Evolutionary conservation across 2,888 invertebrate genomes (phyloP).

Genomic region (Polyploca ridens): DNA sequence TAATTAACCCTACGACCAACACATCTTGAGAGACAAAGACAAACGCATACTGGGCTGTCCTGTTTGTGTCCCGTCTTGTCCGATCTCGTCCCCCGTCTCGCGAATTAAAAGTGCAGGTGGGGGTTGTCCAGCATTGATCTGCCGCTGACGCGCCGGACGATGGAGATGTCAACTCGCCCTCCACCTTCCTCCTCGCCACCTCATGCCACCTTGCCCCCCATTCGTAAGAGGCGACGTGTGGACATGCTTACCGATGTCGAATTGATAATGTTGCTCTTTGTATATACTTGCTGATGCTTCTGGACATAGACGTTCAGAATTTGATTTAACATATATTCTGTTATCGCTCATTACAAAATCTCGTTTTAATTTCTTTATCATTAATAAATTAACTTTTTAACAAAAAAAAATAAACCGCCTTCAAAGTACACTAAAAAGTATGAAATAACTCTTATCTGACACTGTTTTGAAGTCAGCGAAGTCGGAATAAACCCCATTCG

Average conservation of each 20-base stretch:
- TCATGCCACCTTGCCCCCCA: slow-evolving; percentile 31
- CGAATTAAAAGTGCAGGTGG: slow-evolving; percentile 83
- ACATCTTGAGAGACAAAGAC: slow-evolving; percentile 40
- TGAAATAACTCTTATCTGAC: no score
- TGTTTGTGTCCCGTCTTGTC: slow-evolving; percentile 27
- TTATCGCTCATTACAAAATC: no score
- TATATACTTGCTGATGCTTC: slow-evolving; percentile 43
- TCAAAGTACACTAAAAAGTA: no score
- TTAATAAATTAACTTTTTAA: no score
- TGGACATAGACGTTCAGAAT: no score
- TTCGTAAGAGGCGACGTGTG: slow-evolving; percentile 63
- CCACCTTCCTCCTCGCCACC: slow-evolving; percentile 35
- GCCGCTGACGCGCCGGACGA: slow-evolving; percentile 73
- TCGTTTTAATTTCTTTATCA: no score
- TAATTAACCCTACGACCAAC: slow-evolving; percentile 17
- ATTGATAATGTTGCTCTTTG: slow-evolving; percentile 67
- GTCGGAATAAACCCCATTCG: no score
- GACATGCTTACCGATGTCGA: slow-evolving; percentile 74
- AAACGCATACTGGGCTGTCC: slow-evolving; percentile 36
- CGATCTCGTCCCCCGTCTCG: slow-evolving; percentile 42
- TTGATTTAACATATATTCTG: no score
- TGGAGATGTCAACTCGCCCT: slow-evolving; percentile 64
- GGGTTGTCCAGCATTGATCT: slow-evolving; percentile 80
- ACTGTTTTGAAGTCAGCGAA: no score
- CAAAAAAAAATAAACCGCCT: no score